Conservation (phyloP, 2,888 invertebrate species). For the Callosobruchus maculatus region DNA sequence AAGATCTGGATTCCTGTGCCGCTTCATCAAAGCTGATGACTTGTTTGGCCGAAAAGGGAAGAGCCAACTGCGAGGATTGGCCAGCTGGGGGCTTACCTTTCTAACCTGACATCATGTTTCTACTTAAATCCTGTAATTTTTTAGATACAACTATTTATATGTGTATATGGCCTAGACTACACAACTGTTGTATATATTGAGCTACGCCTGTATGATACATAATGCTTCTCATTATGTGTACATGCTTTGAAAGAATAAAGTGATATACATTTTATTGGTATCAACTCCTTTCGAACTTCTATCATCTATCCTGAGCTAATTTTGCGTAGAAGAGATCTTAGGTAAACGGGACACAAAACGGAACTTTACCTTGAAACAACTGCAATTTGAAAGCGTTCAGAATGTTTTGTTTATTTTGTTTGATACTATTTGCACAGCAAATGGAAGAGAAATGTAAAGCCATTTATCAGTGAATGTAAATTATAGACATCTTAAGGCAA, state of each 20-base stretch:
- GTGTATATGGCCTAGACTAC: background rate
- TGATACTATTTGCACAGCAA: too few species aligned
- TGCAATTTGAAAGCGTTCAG: too few species aligned
- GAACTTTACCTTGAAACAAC: too few species aligned
- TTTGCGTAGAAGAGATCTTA: background rate
- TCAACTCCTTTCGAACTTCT: background rate
- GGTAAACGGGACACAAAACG: too few species aligned
- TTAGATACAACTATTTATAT: background rate
- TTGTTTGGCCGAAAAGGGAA: conserved; percentile 69
- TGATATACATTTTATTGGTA: background rate
- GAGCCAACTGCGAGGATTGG: conserved; percentile 74
- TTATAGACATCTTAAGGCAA: too few species aligned
- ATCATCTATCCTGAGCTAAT: background rate
- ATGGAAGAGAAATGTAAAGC: too few species aligned
- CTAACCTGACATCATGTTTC: conserved; percentile 17
- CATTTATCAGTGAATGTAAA: too few species aligned
- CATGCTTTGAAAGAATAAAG: background rate
- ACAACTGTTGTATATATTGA: background rate
- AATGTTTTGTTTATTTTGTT: too few species aligned
- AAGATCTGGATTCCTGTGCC: conserved; percentile 59
- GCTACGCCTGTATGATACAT: background rate
- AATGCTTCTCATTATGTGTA: background rate
- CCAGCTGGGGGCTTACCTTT: conserved; percentile 53
- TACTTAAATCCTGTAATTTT: background rate
- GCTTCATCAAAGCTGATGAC: conserved; percentile 62